Conservation (phyloP, 30 jellyfish, hydroid and myxozoan genomes). For the Aurelia aurita region DNA sequence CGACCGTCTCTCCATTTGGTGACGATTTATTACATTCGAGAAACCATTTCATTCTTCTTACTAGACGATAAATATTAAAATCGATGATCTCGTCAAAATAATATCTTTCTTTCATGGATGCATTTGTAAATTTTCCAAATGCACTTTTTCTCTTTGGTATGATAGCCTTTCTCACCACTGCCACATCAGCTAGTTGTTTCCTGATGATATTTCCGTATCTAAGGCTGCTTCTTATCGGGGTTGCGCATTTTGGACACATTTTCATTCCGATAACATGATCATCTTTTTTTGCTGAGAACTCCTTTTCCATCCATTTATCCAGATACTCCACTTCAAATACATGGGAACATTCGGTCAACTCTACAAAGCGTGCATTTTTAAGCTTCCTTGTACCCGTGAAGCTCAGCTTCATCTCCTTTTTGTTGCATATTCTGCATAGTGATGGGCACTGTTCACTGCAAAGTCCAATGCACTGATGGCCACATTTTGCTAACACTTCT, state of each 20-base stretch:
- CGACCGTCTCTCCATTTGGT: no score
- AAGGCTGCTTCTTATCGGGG: slow-evolving; percentile 13
- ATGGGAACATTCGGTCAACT: slow-evolving; percentile 20
- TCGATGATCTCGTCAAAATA: no score
- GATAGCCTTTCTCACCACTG: background rate
- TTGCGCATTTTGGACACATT: slow-evolving; percentile 1
- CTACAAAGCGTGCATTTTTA: slow-evolving; percentile 18
- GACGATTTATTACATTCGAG: no score
- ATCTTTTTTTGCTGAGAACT: no score
- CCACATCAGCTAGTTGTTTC: background rate
- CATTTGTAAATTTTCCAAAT: no score
- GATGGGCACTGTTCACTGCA: slow-evolving; percentile 81
- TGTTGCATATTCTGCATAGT: slow-evolving; percentile 48
- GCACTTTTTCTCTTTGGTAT: background rate
- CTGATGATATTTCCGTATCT: slow-evolving; percentile 37
- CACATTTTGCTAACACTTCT: background rate
- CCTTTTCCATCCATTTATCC: slow-evolving; percentile 29
- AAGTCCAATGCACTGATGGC: slow-evolving; percentile 64
- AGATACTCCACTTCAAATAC: slow-evolving; percentile 39
- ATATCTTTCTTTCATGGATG: no score
- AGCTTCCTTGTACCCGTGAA: slow-evolving; percentile 41
- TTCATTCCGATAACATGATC: no score
- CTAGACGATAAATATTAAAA: no score
- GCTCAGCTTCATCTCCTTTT: slow-evolving; percentile 5
- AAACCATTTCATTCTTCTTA: no score